Evolutionary conservation across 2,113 vertebrate genomes (phyloP).

Genomic region (Rana temporaria): DNA sequence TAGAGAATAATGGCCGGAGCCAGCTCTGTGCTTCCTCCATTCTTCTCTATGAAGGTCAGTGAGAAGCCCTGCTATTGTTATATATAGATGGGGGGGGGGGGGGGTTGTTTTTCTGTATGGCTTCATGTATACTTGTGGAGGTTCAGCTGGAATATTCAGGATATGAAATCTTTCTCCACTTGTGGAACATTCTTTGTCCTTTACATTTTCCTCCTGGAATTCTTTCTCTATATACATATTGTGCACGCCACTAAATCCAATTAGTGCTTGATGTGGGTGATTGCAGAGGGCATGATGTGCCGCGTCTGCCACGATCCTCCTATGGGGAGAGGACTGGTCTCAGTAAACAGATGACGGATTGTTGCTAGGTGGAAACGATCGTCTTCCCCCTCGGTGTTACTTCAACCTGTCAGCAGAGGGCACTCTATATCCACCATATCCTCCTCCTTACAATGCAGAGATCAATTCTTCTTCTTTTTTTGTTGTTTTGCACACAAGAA

Average conservation of each 20-base stretch:
- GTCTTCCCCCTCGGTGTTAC: not conserved
- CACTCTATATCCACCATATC: slow-evolving; percentile 41
- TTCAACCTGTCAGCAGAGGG: slow-evolving; percentile 68
- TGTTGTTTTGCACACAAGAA: not conserved
- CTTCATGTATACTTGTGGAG: no score
- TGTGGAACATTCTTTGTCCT: no score
- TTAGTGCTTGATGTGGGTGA: not conserved
- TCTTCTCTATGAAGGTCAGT: no score
- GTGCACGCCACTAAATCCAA: slow-evolving; percentile 7
- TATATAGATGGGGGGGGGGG: no score
- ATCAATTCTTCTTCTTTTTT: not conserved
- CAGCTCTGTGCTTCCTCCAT: no score
- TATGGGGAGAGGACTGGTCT: not conserved
- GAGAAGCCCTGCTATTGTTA: no score
- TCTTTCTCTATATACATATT: not conserved
- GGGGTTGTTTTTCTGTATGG: no score
- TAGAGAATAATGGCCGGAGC: no score
- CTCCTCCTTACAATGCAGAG: not conserved
- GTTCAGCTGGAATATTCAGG: no score
- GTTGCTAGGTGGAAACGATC: slow-evolving; percentile 14
- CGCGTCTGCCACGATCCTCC: not conserved
- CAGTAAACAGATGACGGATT: not conserved
- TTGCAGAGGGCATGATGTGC: not conserved
- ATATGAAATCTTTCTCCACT: no score
- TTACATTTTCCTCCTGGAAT: no score